These are phyloP conservation scores for Sebastes trivittatus DNA, from an alignment of 2,797 vertebrate genomes.

Conservation along the genomic window DNA sequence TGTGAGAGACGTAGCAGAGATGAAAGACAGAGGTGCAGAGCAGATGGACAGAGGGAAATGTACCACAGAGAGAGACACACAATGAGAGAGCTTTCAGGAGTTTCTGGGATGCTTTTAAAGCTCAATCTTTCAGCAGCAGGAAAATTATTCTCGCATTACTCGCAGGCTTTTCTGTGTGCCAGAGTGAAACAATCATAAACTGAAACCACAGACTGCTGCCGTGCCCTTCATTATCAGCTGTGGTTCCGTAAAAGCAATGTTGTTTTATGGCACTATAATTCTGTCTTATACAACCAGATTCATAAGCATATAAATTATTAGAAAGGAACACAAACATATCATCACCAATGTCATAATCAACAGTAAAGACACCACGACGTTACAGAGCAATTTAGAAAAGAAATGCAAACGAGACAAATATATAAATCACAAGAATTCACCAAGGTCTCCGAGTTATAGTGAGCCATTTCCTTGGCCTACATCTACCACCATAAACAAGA, in stretches of 20 bases:
- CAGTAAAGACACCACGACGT: neutral
- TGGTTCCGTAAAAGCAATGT: constrained; percentile 12
- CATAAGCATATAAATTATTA: neutral
- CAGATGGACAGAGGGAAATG: constrained; percentile 16
- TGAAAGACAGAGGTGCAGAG: constrained; percentile 27
- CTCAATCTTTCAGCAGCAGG: constrained; percentile 25
- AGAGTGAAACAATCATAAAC: constrained; percentile 11
- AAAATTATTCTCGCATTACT: constrained; percentile 20
- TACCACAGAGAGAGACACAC: neutral
- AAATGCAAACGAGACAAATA: neutral
- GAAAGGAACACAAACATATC: neutral
- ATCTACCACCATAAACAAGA: neutral
- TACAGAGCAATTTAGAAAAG: neutral
- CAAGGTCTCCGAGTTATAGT: neutral
- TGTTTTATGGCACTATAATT: neutral
- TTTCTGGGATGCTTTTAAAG: constrained; percentile 50
- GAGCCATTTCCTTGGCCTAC: neutral
- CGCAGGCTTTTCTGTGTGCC: neutral
- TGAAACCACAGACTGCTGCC: constrained; percentile 2
- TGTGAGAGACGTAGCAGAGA: constrained; percentile 3
- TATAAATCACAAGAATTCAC: neutral
- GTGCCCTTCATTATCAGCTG: neutral
- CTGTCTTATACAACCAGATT: neutral
- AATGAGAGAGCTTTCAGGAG: constrained; percentile 30
- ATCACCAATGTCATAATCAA: neutral